These are phyloP conservation scores for Marmota flaviventris DNA, from an alignment of 2,113 vertebrate genomes.

Conservation along the genomic window DNA sequence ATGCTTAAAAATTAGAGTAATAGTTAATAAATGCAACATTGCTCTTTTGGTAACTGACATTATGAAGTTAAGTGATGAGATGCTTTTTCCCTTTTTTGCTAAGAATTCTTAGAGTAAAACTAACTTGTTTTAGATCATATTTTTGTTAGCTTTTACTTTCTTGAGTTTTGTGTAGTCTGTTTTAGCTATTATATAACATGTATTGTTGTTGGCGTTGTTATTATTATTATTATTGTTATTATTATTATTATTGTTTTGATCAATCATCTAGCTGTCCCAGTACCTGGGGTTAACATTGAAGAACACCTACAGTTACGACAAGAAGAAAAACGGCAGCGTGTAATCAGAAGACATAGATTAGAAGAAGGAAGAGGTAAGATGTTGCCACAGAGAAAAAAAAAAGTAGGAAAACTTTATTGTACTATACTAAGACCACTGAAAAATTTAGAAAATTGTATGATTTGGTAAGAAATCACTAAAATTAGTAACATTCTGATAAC, in stretches of 20 bases:
- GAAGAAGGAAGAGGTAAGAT: conserved; percentile 97
- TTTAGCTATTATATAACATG: not conserved
- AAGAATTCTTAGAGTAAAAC: conserved; percentile 51
- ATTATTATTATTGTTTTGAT: not conserved
- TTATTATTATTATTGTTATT: not conserved
- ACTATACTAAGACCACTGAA: not conserved
- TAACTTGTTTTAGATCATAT: not conserved
- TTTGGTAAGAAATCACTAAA: conserved; percentile 26
- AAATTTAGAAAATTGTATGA: not conserved
- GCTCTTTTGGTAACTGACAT: not conserved
- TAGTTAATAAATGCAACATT: not conserved
- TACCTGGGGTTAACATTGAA: conserved; percentile 99
- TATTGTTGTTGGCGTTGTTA: not conserved
- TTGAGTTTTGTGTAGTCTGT: not conserved
- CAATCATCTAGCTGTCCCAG: conserved; percentile 95
- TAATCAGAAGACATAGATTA: conserved; percentile 95
- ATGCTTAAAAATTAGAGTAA: not conserved
- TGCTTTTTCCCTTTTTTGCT: not conserved
- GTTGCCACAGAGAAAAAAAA: conserved; percentile 47
- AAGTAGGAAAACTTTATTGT: not conserved
- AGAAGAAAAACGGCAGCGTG: conserved; percentile 97
- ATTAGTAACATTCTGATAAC: conserved; percentile 29
- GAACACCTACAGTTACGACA: conserved; percentile 98
- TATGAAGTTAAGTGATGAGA: not conserved
- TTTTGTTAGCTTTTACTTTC: conserved; percentile 69